Evolutionary conservation across 2,888 invertebrate species (phyloP).

Genomic region (Lamproptera curius): DNA sequence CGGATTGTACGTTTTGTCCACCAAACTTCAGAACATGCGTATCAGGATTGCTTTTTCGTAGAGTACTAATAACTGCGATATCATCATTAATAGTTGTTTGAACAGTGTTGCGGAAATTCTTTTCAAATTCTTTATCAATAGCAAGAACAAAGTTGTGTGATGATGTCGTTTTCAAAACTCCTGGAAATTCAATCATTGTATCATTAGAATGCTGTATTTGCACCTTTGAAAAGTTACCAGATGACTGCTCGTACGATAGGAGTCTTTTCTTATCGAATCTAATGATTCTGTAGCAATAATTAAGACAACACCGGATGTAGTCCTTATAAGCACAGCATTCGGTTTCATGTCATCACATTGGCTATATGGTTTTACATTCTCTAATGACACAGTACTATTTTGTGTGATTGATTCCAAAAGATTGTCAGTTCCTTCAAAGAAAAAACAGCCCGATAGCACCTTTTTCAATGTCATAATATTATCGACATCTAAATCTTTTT

Average conservation of each 20-base stretch:
- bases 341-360: not conserved
- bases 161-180: slow-evolving; percentile 40
- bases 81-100: slow-evolving; percentile 31
- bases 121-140: slow-evolving; percentile 59
- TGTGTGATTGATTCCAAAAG: not conserved
- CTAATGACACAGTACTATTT: not conserved
- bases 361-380: not conserved
- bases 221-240: slow-evolving; percentile 6
- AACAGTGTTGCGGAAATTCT: slow-evolving; percentile 34
- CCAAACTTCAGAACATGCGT: slow-evolving; percentile 40
- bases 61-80: slow-evolving; percentile 33
- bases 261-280: slow-evolving; percentile 2
- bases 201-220: slow-evolving; percentile 7
- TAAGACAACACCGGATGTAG: slow-evolving; percentile 6
- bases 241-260: not conserved
- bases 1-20: slow-evolving; percentile 18
- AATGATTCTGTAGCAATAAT: slow-evolving; percentile 13
- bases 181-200: slow-evolving; percentile 30
- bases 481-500: slow-evolving; percentile 2
- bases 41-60: slow-evolving; percentile 41
- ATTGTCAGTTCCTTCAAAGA: slow-evolving; percentile 15
- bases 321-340: slow-evolving; percentile 10
- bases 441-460: slow-evolving; percentile 29
- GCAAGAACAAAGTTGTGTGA: slow-evolving; percentile 47
- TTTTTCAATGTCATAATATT: slow-evolving; percentile 12